Evolutionary conservation across 1,140 invertebrate genomes (phyloP).

Genomic region (Pseudobourletiella spinata): DNA sequence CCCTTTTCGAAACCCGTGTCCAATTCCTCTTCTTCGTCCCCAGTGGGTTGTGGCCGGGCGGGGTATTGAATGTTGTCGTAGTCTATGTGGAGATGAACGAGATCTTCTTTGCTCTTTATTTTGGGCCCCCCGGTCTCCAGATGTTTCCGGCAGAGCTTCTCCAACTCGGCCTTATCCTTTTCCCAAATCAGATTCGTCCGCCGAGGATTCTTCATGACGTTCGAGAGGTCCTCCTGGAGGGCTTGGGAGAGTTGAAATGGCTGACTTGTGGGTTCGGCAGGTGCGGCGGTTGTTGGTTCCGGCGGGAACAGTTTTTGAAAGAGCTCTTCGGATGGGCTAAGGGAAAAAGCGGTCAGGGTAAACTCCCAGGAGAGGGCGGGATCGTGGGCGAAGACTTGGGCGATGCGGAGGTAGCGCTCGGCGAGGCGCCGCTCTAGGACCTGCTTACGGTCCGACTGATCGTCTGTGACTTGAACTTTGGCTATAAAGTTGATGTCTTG

Average conservation of each 20-base stretch:
- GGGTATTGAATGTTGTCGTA: neutral
- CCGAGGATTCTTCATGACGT: neutral
- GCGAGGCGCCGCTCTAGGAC: neutral
- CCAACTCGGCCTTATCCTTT: neutral
- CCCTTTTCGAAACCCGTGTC: neutral
- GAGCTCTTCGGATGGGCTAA: constrained; percentile 6
- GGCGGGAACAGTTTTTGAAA: constrained; percentile 3
- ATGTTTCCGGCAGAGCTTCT: neutral
- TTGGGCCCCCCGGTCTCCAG: neutral
- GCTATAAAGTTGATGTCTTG: neutral
- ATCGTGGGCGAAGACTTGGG: neutral
- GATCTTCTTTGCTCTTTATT: neutral
- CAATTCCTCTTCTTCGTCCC: neutral
- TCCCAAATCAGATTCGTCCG: neutral
- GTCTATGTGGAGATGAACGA: neutral
- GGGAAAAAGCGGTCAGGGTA: constrained; percentile 11
- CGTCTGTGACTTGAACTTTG: neutral
- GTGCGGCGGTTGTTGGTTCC: neutral
- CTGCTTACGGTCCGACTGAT: neutral
- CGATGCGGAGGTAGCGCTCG: neutral
- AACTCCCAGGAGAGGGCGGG: neutral
- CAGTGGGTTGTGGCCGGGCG: neutral
- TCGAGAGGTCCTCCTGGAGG: neutral
- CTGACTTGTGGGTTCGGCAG: neutral
- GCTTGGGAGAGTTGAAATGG: neutral